These are phyloP conservation scores for Girardia tigrina DNA, from an alignment of 2,888 invertebrate species.

Conservation along the genomic window DNA sequence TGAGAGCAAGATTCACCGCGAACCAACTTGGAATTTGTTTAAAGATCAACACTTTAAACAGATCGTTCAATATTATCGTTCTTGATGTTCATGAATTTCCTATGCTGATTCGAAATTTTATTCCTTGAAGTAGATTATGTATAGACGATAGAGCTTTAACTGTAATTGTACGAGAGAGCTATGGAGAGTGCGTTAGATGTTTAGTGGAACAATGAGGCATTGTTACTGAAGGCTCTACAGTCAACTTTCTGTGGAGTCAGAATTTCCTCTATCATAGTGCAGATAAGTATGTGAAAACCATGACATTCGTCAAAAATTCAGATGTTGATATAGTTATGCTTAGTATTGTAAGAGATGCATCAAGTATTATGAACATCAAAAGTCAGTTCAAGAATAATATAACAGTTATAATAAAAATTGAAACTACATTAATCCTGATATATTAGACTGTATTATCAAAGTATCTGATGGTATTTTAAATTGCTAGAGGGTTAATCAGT, in stretches of 20 bases:
- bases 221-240: not conserved
- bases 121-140: not conserved
- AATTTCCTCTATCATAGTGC: not conserved
- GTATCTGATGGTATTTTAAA: too few relatives aligned
- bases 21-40: too few relatives aligned
- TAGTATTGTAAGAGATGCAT: too few relatives aligned
- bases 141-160: conserved; percentile 27
- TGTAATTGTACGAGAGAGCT: conserved; percentile 25
- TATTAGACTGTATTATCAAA: too few relatives aligned
- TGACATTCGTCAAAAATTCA: not conserved
- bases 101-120: not conserved
- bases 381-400: too few relatives aligned
- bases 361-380: too few relatives aligned
- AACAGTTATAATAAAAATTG: too few relatives aligned
- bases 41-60: too few relatives aligned
- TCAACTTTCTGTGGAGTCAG: not conserved
- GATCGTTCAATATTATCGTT: not conserved
- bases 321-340: not conserved
- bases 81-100: not conserved
- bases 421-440: too few relatives aligned
- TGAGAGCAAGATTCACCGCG: too few relatives aligned
- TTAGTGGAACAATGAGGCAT: conserved; percentile 29
- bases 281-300: not conserved
- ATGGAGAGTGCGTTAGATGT: not conserved
- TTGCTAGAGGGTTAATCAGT: too few relatives aligned